phyloP scores from a whole-genome alignment of 2,888 invertebrate species.

The Lydus trimaculatus region DNA sequence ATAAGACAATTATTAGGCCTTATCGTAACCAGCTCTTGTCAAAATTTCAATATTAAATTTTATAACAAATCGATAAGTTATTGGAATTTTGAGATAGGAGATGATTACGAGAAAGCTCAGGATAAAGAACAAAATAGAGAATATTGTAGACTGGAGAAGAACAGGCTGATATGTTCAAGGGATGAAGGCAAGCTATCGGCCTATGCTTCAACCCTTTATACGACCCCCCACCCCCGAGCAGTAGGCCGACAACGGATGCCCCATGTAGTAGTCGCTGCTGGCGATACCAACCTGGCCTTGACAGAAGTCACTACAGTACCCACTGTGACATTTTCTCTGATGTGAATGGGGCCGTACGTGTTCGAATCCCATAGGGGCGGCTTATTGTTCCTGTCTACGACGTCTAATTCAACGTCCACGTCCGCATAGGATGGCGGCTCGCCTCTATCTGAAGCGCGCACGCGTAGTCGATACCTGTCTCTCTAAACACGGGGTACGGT shows the following conservation, averaged over 20 bases:
- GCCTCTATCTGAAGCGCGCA: slow-evolving; percentile 96
- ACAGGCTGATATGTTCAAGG: slow-evolving; percentile 39
- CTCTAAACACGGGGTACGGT: slow-evolving; percentile 80
- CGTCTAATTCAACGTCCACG: slow-evolving; percentile 97
- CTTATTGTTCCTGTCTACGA: slow-evolving; percentile 98
- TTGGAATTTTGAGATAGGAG: background rate
- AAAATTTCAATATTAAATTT: background rate
- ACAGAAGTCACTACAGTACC: slow-evolving; percentile 98
- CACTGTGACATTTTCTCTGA: slow-evolving; percentile 99
- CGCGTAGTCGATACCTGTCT: slow-evolving; percentile 95
- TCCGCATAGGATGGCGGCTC: slow-evolving; percentile 91
- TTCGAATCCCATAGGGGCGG: slow-evolving; percentile 95
- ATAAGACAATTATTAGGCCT: background rate
- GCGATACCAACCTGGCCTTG: slow-evolving; percentile 95
- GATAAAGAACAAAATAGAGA: background rate
- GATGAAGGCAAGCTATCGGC: slow-evolving; percentile 42
- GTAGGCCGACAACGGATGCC: slow-evolving; percentile 38
- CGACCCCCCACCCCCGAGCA: slow-evolving; percentile 46
- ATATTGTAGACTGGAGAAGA: slow-evolving; percentile 4
- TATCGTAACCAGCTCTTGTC: background rate
- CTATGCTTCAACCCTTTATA: slow-evolving; percentile 50
- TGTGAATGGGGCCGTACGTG: slow-evolving; percentile 97
- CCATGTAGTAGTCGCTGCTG: slow-evolving; percentile 46
- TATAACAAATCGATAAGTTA: background rate
- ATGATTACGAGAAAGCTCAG: background rate